Evolutionary conservation across 2,888 invertebrate genomes (phyloP).

Genomic region (Coremacera marginata): DNA sequence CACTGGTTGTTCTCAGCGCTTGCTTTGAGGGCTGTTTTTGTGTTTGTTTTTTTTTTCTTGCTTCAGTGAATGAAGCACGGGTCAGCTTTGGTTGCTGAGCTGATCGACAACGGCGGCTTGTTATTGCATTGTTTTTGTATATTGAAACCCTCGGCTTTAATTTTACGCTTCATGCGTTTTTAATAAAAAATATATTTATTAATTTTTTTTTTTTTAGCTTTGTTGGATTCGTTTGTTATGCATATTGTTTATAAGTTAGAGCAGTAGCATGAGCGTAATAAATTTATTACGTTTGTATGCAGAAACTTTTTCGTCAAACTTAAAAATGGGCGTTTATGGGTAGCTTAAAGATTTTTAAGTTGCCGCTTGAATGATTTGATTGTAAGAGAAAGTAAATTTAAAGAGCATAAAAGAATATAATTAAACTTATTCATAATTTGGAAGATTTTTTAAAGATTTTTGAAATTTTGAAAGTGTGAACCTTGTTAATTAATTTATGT

Average conservation of each 20-base stretch:
- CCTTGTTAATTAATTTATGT: too few species aligned
- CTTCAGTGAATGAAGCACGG: conserved; percentile 24
- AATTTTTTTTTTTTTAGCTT: conserved; percentile 17
- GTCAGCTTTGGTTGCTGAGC: conserved; percentile 1
- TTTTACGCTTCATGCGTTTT: conserved; percentile 33
- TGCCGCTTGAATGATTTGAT: neutral
- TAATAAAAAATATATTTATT: conserved; percentile 28
- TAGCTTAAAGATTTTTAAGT: neutral
- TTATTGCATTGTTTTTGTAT: neutral
- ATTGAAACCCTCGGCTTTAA: conserved; percentile 28
- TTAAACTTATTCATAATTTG: too few species aligned
- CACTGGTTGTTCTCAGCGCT: neutral
- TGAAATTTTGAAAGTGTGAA: too few species aligned
- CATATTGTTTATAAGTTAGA: neutral
- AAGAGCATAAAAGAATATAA: too few species aligned
- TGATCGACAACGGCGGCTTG: neutral
- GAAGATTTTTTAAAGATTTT: too few species aligned
- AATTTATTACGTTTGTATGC: neutral
- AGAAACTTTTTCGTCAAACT: neutral
- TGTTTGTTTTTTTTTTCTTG: neutral
- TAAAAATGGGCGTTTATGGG: neutral
- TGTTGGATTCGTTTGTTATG: neutral
- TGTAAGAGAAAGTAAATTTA: too few species aligned
- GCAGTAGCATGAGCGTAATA: neutral
- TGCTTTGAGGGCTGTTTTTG: conserved; percentile 11